These are phyloP conservation scores for Calameuta pallipes DNA, from an alignment of 2,888 invertebrate species.

Conservation along the genomic window DNA sequence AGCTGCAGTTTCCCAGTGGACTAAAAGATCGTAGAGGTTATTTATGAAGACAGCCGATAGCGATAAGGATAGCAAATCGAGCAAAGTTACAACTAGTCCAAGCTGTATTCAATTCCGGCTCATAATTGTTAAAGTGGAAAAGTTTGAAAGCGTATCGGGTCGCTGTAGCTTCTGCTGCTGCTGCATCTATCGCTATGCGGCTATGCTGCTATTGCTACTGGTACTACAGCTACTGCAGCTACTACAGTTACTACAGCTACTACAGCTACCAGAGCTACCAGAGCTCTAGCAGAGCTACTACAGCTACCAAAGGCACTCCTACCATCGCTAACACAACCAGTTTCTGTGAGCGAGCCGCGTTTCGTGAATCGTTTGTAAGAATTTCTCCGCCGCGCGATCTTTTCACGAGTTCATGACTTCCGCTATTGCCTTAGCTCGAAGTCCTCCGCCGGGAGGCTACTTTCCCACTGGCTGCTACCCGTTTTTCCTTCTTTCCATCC, in stretches of 20 bases:
- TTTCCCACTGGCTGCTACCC: too few relatives aligned
- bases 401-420: constrained; percentile 44
- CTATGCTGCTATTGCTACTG: neutral
- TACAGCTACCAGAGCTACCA: too few relatives aligned
- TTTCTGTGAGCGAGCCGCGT: constrained; percentile 15
- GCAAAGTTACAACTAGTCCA: constrained; percentile 52
- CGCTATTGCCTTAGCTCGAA: constrained; percentile 12
- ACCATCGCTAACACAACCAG: too few relatives aligned
- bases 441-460: too few relatives aligned
- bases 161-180: constrained; percentile 10
- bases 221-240: too few relatives aligned
- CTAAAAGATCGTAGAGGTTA: constrained; percentile 45
- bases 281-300: too few relatives aligned
- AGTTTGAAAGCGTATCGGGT: constrained; percentile 51
- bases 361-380: constrained; percentile 10
- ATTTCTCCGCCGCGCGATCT: constrained; percentile 17
- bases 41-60: constrained; percentile 53
- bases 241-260: too few relatives aligned
- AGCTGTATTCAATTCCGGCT: constrained; percentile 59
- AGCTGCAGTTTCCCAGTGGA: constrained; percentile 1
- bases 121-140: constrained; percentile 61
- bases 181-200: neutral
- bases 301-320: too few relatives aligned
- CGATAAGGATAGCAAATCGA: constrained; percentile 58
- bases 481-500: too few relatives aligned